Evolutionary conservation across 2,888 invertebrate species (phyloP).

Genomic region (Panzeria rudis): DNA sequence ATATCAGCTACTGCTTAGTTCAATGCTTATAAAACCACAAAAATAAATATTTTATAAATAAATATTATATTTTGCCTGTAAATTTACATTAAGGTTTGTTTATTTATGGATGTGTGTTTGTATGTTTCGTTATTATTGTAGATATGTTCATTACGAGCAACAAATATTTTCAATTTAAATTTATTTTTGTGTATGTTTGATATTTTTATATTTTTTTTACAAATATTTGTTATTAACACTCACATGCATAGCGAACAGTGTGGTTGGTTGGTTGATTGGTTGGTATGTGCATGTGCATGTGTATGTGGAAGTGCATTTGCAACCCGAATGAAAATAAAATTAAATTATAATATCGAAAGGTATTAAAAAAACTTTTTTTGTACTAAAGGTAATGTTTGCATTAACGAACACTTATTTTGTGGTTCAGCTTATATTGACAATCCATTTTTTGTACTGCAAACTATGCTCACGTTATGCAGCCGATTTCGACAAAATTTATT

Average conservation of each 20-base stretch:
- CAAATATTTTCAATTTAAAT: constrained; percentile 58
- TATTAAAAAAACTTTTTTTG: too few relatives aligned
- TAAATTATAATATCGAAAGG: too few relatives aligned
- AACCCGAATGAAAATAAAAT: not conserved
- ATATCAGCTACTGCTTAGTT: not conserved
- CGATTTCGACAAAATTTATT: too few relatives aligned
- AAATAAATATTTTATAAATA: constrained; percentile 49
- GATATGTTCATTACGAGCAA: constrained; percentile 39
- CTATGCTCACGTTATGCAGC: too few relatives aligned
- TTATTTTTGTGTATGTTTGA: constrained; percentile 21
- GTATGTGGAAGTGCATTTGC: too few relatives aligned
- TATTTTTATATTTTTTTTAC: constrained; percentile 30
- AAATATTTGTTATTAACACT: constrained; percentile 53
- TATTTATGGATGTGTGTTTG: not conserved
- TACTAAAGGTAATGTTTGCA: too few relatives aligned
- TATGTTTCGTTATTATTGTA: not conserved
- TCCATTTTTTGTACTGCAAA: too few relatives aligned
- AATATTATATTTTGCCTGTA: constrained; percentile 28
- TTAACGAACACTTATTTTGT: too few relatives aligned
- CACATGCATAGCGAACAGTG: not conserved
- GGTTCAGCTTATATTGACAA: too few relatives aligned
- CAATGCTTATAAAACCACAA: constrained; percentile 47
- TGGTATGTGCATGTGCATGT: not conserved
- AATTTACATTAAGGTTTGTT: constrained; percentile 14
- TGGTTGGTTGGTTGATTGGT: not conserved